Conservation (phyloP, 1,140 invertebrate species). For the Ceratitis capitata region DNA sequence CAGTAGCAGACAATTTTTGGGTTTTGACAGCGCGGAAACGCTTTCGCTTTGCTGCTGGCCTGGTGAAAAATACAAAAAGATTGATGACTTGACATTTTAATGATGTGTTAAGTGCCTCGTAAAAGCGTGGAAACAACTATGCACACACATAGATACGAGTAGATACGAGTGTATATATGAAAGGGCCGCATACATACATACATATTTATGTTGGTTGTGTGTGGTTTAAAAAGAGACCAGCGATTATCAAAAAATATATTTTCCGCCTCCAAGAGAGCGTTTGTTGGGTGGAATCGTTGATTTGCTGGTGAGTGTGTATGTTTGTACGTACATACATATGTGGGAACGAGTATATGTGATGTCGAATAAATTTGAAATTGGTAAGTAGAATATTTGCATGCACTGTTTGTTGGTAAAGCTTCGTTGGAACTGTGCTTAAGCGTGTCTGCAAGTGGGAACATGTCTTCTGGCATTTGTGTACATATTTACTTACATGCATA, state of each 20-base stretch:
- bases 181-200: background rate
- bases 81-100: constrained; percentile 56
- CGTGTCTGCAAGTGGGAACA: background rate
- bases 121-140: background rate
- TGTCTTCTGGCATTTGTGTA: too few relatives aligned
- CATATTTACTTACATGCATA: too few relatives aligned
- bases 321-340: background rate
- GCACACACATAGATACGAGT: background rate
- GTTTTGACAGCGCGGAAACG: background rate
- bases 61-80: constrained; percentile 64
- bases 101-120: constrained; percentile 41
- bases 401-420: background rate
- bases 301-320: background rate
- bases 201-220: background rate
- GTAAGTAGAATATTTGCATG: too few relatives aligned
- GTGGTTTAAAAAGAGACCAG: too few relatives aligned
- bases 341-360: too few relatives aligned
- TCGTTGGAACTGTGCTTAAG: background rate
- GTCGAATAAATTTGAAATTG: too few relatives aligned
- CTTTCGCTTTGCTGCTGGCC: constrained; percentile 51
- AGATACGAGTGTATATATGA: background rate
- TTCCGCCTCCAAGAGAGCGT: background rate
- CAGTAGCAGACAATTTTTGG: too few relatives aligned
- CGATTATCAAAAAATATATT: too few relatives aligned
- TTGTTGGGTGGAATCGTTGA: background rate